Evolutionary conservation across 2,888 invertebrate species (phyloP), one percentile per base, ranked within the genome.

Genomic region (Encarsia formosa): DNA sequence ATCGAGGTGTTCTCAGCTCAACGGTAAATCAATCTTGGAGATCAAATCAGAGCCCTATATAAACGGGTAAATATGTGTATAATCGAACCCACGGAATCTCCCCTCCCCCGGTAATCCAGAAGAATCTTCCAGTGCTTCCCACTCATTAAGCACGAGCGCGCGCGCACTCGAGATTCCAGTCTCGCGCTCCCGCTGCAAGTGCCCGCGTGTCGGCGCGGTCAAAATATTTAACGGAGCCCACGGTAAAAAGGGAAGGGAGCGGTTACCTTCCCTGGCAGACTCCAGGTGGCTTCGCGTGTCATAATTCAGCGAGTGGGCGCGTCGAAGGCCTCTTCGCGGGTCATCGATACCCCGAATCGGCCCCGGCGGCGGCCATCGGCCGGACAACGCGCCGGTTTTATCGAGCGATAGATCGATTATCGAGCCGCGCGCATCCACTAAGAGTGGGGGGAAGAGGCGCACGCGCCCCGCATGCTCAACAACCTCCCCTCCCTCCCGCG

Each of bases 401-500:
- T 56, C 55, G 55, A 56, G 34, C 52, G 49, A 49, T 52, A 39
- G 52, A 56, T 56, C 55, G 52, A 55, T 55, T 49, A 51, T 48
- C 45, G 48, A 40, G 54, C 34, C 5, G 49, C 38, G 45, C 46
- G 35, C 35, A 26, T 31, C 22, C 6, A 44, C 8, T 18, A 44
- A 35, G 19, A 5, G n/a, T 47, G 22, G 40, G 41, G 42, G 51
- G 44, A 19, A 34, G 15, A 42, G 45, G 52, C 62, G 59, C 60
- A 60, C 60, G 61, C 62, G 58, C 58, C 61, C 59, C 56, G 49
- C 57, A 48, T 45, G 26, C 41, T 29, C 45, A 53, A 44, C 34
- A 37, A 32, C 44, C 20, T 18, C 16, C 16, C 24, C 34, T 22
- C 38, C 15, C 23, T 23, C 32, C 43, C 29, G 20, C n/a, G 16